Percentiles rank a stretch among this genome's conserved stretches.
Evolutionary conservation across 2,797 vertebrate genomes (phyloP).

Genomic region (Gymnothorax javanicus): DNA sequence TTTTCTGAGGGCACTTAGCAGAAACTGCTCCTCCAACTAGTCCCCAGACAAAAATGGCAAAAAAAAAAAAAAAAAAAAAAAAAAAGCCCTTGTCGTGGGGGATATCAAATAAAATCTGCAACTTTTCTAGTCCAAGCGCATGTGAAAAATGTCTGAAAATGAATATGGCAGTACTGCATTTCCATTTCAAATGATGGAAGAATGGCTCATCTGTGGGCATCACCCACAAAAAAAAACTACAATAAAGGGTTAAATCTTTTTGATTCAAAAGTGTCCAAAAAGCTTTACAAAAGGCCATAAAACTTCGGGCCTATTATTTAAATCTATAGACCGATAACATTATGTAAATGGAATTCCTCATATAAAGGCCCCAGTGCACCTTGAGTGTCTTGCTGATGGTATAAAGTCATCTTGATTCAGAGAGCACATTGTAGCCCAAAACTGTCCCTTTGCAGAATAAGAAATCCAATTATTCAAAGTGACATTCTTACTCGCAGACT

Average conservation of each 20-base stretch:
- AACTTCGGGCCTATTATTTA: neutral
- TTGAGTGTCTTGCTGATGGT: neutral
- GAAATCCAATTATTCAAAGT: constrained; percentile 10
- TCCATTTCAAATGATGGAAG: neutral
- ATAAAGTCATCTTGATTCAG: neutral
- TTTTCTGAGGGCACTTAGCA: no score
- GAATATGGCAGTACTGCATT: no score
- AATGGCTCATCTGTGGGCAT: neutral
- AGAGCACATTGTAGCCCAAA: neutral
- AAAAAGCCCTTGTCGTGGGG: no score
- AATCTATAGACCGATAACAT: neutral
- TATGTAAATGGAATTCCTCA: neutral
- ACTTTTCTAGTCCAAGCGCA: no score
- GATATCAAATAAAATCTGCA: no score
- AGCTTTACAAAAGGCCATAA: neutral
- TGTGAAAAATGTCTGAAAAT: no score
- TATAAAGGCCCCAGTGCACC: neutral
- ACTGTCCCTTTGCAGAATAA: neutral
- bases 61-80: no score
- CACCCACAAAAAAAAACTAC: no score
- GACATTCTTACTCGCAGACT: neutral
- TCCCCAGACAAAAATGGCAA: no score
- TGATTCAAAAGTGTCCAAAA: neutral
- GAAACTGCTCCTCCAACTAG: neutral
- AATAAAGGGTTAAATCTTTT: no score